phyloP scores from a whole-genome alignment of 2,888 invertebrate genomes.

The Choristoneura rosaceana region DNA sequence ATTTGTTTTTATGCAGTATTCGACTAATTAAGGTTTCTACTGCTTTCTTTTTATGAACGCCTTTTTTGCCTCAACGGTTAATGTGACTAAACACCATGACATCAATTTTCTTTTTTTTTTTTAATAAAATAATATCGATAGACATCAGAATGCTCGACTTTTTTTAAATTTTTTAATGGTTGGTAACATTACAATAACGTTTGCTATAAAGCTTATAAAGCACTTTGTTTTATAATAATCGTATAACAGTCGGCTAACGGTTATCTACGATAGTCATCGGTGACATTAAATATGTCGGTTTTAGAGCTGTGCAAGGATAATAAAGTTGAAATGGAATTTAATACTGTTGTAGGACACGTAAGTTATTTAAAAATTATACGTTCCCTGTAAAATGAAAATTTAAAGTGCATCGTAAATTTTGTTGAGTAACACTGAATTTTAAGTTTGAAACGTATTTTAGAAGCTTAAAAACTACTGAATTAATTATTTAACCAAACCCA shows the following conservation, averaged over 20 bases:
- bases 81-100: too few species aligned
- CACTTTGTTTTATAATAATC: conserved; percentile 7
- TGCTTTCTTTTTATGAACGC: too few species aligned
- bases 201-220: not conserved
- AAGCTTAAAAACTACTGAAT: too few species aligned
- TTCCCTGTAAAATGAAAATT: not conserved
- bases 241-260: not conserved
- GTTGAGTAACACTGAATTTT: not conserved
- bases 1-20: too few species aligned
- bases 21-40: too few species aligned
- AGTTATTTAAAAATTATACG: conserved; percentile 2
- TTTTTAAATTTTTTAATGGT: too few species aligned
- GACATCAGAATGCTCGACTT: too few species aligned
- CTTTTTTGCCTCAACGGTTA: too few species aligned
- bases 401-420: not conserved
- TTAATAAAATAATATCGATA: too few species aligned
- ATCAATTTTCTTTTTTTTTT: too few species aligned
- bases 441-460: too few species aligned
- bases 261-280: conserved; percentile 18
- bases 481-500: too few species aligned
- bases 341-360: not conserved
- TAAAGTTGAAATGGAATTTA: conserved; percentile 10
- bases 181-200: not conserved
- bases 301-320: not conserved
- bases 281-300: conserved; percentile 15